phyloP scores from a whole-genome alignment of 2,797 vertebrate species.

The Enteromius afrohamiltoni region DNA sequence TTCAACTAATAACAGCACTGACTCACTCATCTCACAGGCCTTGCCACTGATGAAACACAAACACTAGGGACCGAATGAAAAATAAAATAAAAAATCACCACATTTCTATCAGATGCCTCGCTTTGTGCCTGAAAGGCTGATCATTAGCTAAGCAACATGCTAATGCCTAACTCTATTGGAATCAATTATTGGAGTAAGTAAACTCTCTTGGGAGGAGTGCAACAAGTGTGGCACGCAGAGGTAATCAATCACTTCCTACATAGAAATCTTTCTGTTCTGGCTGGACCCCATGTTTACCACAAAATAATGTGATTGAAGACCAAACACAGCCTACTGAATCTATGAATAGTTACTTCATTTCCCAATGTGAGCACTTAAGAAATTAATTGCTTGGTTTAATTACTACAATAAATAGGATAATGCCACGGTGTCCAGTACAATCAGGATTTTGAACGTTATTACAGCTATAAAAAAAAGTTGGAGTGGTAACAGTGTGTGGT shows the following conservation, averaged over 20 bases:
- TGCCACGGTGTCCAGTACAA: slow-evolving; percentile 5
- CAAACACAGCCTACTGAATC: background rate
- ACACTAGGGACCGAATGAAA: slow-evolving; percentile 11
- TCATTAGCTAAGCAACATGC: slow-evolving; percentile 10
- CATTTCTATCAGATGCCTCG: background rate
- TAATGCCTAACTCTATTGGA: slow-evolving; percentile 1
- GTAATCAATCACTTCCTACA: slow-evolving; percentile 2
- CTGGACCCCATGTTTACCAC: background rate
- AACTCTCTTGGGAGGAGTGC: background rate
- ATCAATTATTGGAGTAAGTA: background rate
- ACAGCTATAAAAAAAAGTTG: slow-evolving; percentile 25
- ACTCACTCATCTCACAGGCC: slow-evolving; percentile 25
- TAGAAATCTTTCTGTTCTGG: background rate
- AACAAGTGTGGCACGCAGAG: background rate
- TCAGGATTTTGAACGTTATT: slow-evolving; percentile 10
- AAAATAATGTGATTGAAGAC: slow-evolving; percentile 16
- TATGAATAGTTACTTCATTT: slow-evolving; percentile 14
- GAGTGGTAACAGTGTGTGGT: slow-evolving; percentile 18
- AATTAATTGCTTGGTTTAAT: slow-evolving; percentile 35
- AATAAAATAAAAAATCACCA: background rate
- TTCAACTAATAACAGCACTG: slow-evolving; percentile 44
- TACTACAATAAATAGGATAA: slow-evolving; percentile 40
- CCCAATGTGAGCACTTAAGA: slow-evolving; percentile 34
- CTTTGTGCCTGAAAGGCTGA: background rate
- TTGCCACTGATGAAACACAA: slow-evolving; percentile 34